Conservation (phyloP, 30 jellyfish, hydroid and myxozoan species). For the Pseudorhiza aurosa region DNA sequence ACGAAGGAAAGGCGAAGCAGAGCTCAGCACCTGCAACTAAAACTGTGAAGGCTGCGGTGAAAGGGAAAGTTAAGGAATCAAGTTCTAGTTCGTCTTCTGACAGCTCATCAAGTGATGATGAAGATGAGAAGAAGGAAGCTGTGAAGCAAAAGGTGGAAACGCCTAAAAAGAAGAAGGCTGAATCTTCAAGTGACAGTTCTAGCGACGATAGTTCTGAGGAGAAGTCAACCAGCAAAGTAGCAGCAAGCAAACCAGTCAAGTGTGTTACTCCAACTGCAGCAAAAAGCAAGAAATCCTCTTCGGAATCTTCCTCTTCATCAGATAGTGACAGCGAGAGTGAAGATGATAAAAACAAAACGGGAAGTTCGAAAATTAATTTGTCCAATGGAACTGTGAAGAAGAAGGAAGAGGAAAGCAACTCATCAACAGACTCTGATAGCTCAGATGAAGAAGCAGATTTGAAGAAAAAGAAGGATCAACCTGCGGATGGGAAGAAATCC, state of each 20-base stretch:
- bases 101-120: background rate
- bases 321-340: background rate
- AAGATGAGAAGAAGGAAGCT: background rate
- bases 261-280: too few species aligned
- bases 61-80: background rate
- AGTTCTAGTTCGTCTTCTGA: background rate
- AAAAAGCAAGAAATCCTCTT: background rate
- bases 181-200: slow-evolving; percentile 12
- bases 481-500: background rate
- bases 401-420: background rate
- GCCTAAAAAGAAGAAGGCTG: background rate
- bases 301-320: slow-evolving; percentile 9
- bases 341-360: background rate
- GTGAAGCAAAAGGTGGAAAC: background rate
- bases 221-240: background rate
- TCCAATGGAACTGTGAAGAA: background rate
- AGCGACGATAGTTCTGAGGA: slow-evolving; percentile 43
- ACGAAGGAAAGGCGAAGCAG: background rate
- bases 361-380: background rate
- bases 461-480: background rate
- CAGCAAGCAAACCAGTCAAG: slow-evolving; percentile 2
- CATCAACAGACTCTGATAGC: slow-evolving; percentile 31
- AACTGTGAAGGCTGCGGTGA: background rate
- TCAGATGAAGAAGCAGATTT: slow-evolving; percentile 21
- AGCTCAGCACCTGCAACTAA: background rate